Base-by-base conservation (phyloP, 2,113 vertebrate species). In the Scartelaos histophorus region DNA sequence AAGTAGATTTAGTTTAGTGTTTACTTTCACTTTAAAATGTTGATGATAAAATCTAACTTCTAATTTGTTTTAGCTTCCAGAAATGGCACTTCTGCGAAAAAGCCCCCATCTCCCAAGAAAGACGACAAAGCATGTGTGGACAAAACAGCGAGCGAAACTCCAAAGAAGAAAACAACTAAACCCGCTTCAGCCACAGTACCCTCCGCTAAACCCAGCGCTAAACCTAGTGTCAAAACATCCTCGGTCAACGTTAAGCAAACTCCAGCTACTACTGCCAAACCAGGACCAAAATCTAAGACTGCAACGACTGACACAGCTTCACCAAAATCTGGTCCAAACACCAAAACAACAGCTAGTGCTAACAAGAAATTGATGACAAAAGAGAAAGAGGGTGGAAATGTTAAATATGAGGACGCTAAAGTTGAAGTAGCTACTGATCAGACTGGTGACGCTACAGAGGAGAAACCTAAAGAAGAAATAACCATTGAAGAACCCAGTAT, bases 51-150 rank as follows among this genome's bases (percentile, higher is more conserved):
- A 56, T 25, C 12, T 29, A 2, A 61, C 25, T 7, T 34, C 7
- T 71, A 13, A 54, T 65, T 38, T 72, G 16, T 79, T 74, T 79
- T 86, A 98, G 97, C 89, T 68, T 79, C 91, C 62, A 94, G 91
- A 73, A 93, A 90, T 25, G 93, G 92, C 43, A 87, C 92, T 7
- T 74, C 91, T 17, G 7, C 78, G 35, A 94, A 92, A 85, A 98
- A 95, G 90, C 91, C 92, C 16, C 90, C 86, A 10, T 96, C 94
- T 86, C 94, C 95, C 70, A 96, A 92, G 85, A 96, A 94, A 21
- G 95, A 97, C 81, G 94, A 95, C 58, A 93, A 94, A 91, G 70
- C 81, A 83, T 73, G 87, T 79, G 57, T 58, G n/a, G 83, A 85
- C 75, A 92, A 92, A 74, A 58, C 77, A 70, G 3, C 76, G 12